Evolutionary conservation across 1,140 invertebrate species (phyloP), one percentile per base, ranked within the genome.

Genomic region (Homarus americanus): DNA sequence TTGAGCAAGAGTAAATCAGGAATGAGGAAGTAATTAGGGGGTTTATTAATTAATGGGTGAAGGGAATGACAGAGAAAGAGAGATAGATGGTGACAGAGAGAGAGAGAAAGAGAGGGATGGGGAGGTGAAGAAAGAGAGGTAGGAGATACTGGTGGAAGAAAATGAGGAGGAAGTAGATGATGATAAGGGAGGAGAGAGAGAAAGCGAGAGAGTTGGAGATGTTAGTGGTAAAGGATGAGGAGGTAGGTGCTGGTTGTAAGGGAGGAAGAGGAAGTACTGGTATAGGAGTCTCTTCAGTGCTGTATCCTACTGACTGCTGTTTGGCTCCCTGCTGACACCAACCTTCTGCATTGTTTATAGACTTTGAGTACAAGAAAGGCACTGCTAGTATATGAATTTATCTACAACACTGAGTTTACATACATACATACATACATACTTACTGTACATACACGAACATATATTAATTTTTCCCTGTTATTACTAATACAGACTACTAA

Each of bases 101-200:
- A 80, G 78, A 80, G 78, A 80, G 78, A 53, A 44, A 49, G 76
- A 79, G 76, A 79, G 76, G 1, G 41, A 58, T 41, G 53, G 78
- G 15, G 17, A 80, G 40, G 53, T 5, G 40, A 36, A 76, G 73
- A 38, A 17, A 40, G 36, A 40, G 73, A 76, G 36, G 40, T 34
- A 76, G 73, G 17, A n/a, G 34, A 28, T 17, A n/a, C 0, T 10
- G 24, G 7, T 7, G 72, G 34, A 24, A 34, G 72, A 32, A n/a
- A 7, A 40, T 0, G 72, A 75, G 24, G 2, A 12, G 4, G 12
- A 76, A 38, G 15, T 7, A 38, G 73, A 76, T 36, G 0, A 38
- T 7, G 7, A 49, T 1, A 15, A 58, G 53, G 53, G 15, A 58
- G 53, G 15, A 58, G 53, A 58, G 53, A 24, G 17, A 58, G 20